Evolutionary conservation across 2,113 vertebrate species (phyloP).

Genomic region (Polypterus senegalus): DNA sequence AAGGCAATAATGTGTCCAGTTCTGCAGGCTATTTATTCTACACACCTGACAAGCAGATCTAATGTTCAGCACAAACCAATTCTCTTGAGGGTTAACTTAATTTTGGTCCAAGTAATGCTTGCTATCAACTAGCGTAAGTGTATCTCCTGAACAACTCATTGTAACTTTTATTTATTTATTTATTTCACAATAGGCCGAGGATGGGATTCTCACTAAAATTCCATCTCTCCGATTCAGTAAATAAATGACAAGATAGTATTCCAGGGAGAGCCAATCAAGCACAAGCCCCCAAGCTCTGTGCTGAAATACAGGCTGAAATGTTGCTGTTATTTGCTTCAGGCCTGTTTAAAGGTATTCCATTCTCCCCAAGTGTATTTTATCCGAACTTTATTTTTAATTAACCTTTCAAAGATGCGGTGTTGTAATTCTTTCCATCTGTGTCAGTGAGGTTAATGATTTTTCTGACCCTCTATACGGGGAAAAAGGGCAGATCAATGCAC

Average conservation of each 20-base stretch:
- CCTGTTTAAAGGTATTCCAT: conserved; percentile 49
- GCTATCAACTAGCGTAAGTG: too few relatives aligned
- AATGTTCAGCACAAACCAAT: too few relatives aligned
- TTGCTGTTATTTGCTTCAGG: conserved; percentile 17
- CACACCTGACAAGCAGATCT: too few relatives aligned
- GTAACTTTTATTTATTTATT: too few relatives aligned
- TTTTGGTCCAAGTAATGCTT: too few relatives aligned
- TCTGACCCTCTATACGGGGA: conserved; percentile 38
- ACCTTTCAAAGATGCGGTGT: conserved; percentile 58
- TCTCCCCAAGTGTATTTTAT: conserved; percentile 38
- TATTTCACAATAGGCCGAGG: neutral
- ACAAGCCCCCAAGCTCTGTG: neutral
- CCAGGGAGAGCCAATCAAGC: conserved; percentile 1
- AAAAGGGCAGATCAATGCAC: conserved; percentile 56
- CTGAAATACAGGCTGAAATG: neutral
- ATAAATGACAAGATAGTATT: conserved; percentile 4
- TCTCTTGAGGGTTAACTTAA: too few relatives aligned
- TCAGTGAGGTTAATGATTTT: conserved; percentile 61
- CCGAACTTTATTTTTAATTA: conserved; percentile 62
- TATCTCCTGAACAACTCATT: too few relatives aligned
- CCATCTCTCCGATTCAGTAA: conserved; percentile 4
- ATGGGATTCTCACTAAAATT: neutral
- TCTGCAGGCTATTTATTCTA: too few relatives aligned
- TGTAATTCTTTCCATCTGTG: conserved; percentile 51
- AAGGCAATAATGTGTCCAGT: too few relatives aligned